phyloP scores from a whole-genome alignment of 2,888 invertebrate genomes.

The Zeuzera pyrina region DNA sequence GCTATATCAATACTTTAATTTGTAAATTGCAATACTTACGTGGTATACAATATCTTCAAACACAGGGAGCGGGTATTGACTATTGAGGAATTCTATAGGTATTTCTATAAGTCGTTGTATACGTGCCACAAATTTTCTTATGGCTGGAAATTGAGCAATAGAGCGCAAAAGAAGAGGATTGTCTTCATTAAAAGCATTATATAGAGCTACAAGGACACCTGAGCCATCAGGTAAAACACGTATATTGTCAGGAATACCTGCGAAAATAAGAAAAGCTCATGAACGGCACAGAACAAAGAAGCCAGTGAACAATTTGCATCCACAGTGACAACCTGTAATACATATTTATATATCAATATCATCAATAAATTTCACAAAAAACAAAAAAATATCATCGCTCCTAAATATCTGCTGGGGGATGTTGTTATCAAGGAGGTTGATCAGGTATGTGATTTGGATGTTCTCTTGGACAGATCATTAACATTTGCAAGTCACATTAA shows the following conservation, averaged over 20 bases:
- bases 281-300: conserved; percentile 36
- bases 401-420: too few relatives aligned
- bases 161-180: conserved; percentile 71
- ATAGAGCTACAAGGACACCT: conserved; percentile 77
- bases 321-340: conserved; percentile 44
- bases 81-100: conserved; percentile 76
- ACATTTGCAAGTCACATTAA: too few relatives aligned
- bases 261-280: not conserved
- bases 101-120: conserved; percentile 73
- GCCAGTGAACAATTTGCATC: conserved; percentile 51
- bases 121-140: conserved; percentile 78
- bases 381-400: too few relatives aligned
- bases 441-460: too few relatives aligned
- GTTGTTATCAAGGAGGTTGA: too few relatives aligned
- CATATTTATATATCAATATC: too few relatives aligned
- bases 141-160: conserved; percentile 74
- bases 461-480: too few relatives aligned
- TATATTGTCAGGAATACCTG: conserved; percentile 78
- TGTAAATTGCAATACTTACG: conserved; percentile 67
- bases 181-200: conserved; percentile 66
- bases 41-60: conserved; percentile 75
- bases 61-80: conserved; percentile 76
- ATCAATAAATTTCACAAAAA: too few relatives aligned
- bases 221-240: conserved; percentile 72
- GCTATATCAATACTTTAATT: not conserved